A percentile compares a stretch with the other conserved stretches of the same genome.
These are phyloP conservation scores for Ochotona curzoniae DNA, from an alignment of 2,113 vertebrate genomes.

Conservation along the genomic window DNA sequence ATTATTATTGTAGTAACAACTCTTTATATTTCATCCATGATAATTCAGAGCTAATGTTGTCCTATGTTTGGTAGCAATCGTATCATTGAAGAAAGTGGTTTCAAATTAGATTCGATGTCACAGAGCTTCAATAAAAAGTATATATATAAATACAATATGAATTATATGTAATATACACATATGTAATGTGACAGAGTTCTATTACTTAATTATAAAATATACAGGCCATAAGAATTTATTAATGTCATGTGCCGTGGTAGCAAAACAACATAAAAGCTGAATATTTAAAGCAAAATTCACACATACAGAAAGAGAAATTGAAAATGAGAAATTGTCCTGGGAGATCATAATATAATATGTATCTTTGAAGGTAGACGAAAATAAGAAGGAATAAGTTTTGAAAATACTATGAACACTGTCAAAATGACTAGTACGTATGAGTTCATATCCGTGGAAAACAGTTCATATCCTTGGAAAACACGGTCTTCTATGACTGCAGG, in stretches of 20 bases:
- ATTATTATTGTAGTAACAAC: not conserved
- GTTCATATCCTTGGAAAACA: no score
- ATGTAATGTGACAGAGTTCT: constrained; percentile 1
- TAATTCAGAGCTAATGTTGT: not conserved
- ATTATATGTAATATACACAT: not conserved
- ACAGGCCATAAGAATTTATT: not conserved
- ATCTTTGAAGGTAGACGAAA: constrained; percentile 19
- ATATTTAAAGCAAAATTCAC: not conserved
- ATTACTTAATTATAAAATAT: constrained; percentile 46
- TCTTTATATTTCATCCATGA: not conserved
- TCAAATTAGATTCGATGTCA: not conserved
- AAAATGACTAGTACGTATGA: no score
- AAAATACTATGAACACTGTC: not conserved
- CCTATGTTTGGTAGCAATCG: not conserved
- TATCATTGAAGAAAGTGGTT: not conserved
- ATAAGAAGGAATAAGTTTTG: not conserved
- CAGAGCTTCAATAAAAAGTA: not conserved
- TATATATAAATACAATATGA: not conserved
- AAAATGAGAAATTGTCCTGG: not conserved
- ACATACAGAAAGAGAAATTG: not conserved
- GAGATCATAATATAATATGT: not conserved
- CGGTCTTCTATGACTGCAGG: not conserved
- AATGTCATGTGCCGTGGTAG: not conserved
- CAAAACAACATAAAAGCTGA: constrained; percentile 11
- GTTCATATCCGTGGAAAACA: not conserved